Conservation (phyloP, 2,888 invertebrate genomes). For the Philonicus albiceps region DNA sequence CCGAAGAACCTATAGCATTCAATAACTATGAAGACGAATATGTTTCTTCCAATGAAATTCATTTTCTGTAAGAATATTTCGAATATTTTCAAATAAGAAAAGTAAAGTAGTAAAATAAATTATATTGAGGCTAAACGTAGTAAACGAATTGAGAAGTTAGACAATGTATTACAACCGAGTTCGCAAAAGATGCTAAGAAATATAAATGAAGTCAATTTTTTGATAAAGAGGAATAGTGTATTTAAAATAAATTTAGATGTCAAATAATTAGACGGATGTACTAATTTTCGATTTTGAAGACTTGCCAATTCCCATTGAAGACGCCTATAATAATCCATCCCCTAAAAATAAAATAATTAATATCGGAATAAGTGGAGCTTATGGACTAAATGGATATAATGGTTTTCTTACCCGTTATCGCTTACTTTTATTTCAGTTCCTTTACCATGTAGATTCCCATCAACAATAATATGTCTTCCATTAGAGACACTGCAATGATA, state of each 20-base stretch:
- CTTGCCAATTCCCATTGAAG: conserved; percentile 58
- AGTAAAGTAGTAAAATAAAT: neutral
- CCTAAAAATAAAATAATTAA: conserved; percentile 51
- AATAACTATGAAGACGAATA: neutral
- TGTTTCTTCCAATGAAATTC: neutral
- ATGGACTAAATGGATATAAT: neutral
- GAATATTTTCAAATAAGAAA: neutral
- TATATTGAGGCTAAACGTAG: neutral
- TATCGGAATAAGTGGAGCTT: neutral
- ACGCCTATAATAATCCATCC: conserved; percentile 60
- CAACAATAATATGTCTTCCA: conserved; percentile 55
- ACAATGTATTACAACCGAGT: neutral
- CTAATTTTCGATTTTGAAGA: conserved; percentile 54
- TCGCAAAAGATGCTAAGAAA: neutral
- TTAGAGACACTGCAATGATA: conserved; percentile 51
- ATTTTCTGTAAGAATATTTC: neutral
- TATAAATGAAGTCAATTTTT: conserved; percentile 16
- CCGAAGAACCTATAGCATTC: neutral
- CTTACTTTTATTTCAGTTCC: conserved; percentile 59
- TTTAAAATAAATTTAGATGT: neutral
- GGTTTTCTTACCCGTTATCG: conserved; percentile 57
- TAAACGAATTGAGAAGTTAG: neutral
- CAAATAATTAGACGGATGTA: neutral
- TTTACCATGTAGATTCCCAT: conserved; percentile 57
- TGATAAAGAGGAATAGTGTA: neutral